A percentile compares a stretch with the other conserved stretches of the same genome.
Evolutionary conservation across 2,113 vertebrate species (phyloP).

Genomic region (Dendrocopos noguchii): DNA sequence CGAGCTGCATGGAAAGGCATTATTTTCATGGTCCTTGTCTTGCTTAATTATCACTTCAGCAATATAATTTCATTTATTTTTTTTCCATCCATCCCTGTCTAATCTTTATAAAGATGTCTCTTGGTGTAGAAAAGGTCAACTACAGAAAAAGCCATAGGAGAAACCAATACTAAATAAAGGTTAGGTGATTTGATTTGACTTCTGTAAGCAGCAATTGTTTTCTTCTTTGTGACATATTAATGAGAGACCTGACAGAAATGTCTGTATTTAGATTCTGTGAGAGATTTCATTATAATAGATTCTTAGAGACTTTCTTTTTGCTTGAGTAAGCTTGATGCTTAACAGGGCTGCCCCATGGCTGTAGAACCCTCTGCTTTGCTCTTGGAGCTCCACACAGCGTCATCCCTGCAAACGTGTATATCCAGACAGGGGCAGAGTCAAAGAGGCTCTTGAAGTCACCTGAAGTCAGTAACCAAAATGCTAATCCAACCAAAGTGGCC

Average conservation of each 20-base stretch:
- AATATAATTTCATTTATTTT: constrained; percentile 23
- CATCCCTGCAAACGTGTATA: neutral
- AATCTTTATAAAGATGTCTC: constrained; percentile 8
- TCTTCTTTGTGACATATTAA: constrained; percentile 25
- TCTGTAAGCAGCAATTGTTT: constrained; percentile 16
- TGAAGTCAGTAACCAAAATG: neutral
- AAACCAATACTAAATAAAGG: constrained; percentile 34
- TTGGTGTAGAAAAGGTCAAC: constrained; percentile 36
- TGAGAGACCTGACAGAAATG: constrained; percentile 5
- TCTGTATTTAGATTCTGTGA: constrained; percentile 3
- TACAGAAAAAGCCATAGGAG: neutral
- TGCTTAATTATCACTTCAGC: constrained; percentile 49
- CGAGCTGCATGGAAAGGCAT: neutral
- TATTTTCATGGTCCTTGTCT: constrained; percentile 34
- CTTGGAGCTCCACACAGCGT: neutral
- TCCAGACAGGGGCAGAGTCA: neutral
- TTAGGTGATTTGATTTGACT: constrained; percentile 32
- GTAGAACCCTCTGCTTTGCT: neutral
- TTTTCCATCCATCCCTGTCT: neutral
- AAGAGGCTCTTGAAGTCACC: neutral
- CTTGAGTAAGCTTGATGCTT: neutral
- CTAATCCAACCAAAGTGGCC: neutral
- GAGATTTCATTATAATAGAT: neutral
- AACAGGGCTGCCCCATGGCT: neutral
- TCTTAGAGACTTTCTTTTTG: neutral